A percentile compares a stretch with the other conserved stretches of the same genome.
These are phyloP conservation scores for Ophion slaviceki DNA, from an alignment of 2,888 invertebrate species.

Conservation along the genomic window DNA sequence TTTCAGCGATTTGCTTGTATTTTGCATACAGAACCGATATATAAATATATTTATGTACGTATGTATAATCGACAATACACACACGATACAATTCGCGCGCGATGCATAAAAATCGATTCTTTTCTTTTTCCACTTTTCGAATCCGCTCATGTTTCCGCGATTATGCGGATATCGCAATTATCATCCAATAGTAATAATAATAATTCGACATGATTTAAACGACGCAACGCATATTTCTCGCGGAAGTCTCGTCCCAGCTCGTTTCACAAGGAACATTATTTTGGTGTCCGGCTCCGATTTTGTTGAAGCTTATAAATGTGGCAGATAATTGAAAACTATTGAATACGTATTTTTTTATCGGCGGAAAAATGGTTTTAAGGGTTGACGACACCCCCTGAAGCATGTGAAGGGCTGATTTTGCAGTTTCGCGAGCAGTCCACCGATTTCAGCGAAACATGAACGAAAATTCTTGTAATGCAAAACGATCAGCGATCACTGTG, in stretches of 20 bases:
- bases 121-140: constrained; percentile 56
- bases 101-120: constrained; percentile 66
- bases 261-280: too few relatives aligned
- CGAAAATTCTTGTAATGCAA: too few relatives aligned
- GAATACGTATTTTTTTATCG: too few relatives aligned
- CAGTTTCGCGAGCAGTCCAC: too few relatives aligned
- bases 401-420: too few relatives aligned
- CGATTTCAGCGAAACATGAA: too few relatives aligned
- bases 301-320: too few relatives aligned
- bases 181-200: constrained; percentile 20
- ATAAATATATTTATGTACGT: constrained; percentile 17
- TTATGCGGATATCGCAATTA: constrained; percentile 45
- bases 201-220: constrained; percentile 28
- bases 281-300: too few relatives aligned
- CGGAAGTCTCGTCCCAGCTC: constrained; percentile 3
- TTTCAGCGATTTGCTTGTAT: constrained; percentile 26
- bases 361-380: too few relatives aligned
- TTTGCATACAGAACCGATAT: constrained; percentile 26
- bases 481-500: too few relatives aligned
- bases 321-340: too few relatives aligned
- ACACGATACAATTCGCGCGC: constrained; percentile 24
- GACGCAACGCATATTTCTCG: constrained; percentile 29
- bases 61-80: constrained; percentile 1
- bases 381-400: too few relatives aligned
- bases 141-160: constrained; percentile 46